These are phyloP conservation scores for Atta colombica DNA, from an alignment of 1,140 invertebrate species.

Conservation along the genomic window DNA sequence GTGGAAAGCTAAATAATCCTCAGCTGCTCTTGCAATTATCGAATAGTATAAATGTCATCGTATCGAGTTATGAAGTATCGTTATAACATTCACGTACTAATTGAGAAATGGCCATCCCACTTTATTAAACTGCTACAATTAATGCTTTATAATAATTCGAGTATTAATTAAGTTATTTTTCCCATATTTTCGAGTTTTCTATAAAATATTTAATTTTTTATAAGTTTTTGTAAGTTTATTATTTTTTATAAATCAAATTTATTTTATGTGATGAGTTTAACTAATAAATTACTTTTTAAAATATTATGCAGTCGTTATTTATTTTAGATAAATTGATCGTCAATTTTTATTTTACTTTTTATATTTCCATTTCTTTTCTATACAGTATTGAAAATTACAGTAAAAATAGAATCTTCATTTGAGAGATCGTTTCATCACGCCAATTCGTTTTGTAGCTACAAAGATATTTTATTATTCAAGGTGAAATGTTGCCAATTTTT, in stretches of 20 bases:
- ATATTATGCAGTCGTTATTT: neutral
- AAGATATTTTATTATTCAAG: neutral
- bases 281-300: neutral
- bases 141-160: constrained; percentile 13
- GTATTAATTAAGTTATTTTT: neutral
- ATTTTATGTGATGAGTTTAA: neutral
- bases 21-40: constrained; percentile 21
- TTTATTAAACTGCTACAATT: neutral
- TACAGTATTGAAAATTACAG: neutral
- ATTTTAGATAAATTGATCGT: constrained; percentile 4
- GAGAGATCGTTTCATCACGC: neutral
- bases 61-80: constrained; percentile 33
- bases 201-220: neutral
- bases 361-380: too few relatives aligned
- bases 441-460: neutral
- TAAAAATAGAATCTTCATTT: neutral
- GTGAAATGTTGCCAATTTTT: neutral
- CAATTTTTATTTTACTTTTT: neutral
- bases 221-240: neutral
- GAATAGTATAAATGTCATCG: constrained; percentile 52
- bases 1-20: constrained; percentile 57
- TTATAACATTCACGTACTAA: constrained; percentile 14
- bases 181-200: neutral
- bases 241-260: neutral
- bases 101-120: neutral